Conservation (phyloP, 2,888 invertebrate species). For the Tricholauxania praeusta region DNA sequence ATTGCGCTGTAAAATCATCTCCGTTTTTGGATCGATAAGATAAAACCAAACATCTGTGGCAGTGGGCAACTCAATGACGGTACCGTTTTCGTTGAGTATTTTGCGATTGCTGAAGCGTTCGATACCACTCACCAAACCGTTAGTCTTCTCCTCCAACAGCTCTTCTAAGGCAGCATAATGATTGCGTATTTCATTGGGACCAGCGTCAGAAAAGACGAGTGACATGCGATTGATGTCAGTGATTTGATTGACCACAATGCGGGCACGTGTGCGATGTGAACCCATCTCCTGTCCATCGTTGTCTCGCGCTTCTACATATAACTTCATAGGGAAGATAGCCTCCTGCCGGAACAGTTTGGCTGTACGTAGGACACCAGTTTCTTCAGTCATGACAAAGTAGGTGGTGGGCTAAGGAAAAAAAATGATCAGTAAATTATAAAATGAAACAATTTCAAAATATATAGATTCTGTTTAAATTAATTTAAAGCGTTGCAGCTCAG, state of each 20-base stretch:
- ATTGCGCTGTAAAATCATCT: constrained; percentile 80
- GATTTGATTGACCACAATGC: constrained; percentile 76
- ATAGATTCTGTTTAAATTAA: too few relatives aligned
- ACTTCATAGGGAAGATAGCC: constrained; percentile 78
- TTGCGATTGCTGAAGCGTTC: constrained; percentile 87
- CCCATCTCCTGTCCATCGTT: constrained; percentile 70
- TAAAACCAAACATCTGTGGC: constrained; percentile 93
- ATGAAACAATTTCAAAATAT: neutral
- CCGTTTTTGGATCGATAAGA: constrained; percentile 82
- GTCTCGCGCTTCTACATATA: constrained; percentile 76
- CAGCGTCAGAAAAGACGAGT: constrained; percentile 80
- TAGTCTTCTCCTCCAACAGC: constrained; percentile 70
- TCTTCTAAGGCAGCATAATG: constrained; percentile 69
- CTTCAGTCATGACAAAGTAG: constrained; percentile 80
- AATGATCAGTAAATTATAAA: neutral
- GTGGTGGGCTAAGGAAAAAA: constrained; percentile 57
- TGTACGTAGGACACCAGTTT: constrained; percentile 82
- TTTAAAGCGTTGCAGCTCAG: too few relatives aligned
- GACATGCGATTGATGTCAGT: constrained; percentile 82
- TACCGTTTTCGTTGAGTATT: constrained; percentile 79
- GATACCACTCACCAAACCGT: constrained; percentile 82
- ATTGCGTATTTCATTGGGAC: constrained; percentile 76
- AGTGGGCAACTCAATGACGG: constrained; percentile 75
- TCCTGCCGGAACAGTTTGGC: constrained; percentile 79
- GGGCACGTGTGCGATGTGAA: constrained; percentile 63